Evolutionary conservation across 1,140 invertebrate species (phyloP), one percentile per base, ranked within the genome.

Genomic region (Brachionus rubens): DNA sequence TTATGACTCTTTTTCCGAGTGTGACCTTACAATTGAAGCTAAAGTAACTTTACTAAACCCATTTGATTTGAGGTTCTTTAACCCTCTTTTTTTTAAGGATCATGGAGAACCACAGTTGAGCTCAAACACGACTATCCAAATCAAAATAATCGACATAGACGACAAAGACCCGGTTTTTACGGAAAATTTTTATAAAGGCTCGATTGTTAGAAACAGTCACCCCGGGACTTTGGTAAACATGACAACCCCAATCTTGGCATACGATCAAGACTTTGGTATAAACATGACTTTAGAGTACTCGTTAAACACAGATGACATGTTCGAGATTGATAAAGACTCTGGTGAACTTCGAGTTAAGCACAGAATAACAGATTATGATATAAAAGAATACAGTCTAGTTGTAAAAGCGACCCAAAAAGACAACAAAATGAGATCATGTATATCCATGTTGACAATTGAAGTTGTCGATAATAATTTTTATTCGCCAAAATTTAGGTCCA

Each of bases 81-180:
- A 28, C 16, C 10, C 26, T 54, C 3, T 0, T 52, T 65, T 9
- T 28, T 50, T 26, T 24, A 28, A 72, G 68, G 68, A 72, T 14
- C 46, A 72, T 16, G 68, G 68, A 3, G 46, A 50, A 30, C 68
- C 68, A 50, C 46, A 1, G 7, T n/a, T 72, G 3, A 48, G 50
- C 24, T 40, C 46, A 36, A n/a, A 54, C 33, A 54, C 50, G 14
- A 72, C 28, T 16, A 50, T 72, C 19, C 10, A 48, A 50, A 54
- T 72, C 9, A 30, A 30, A 10, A 16, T 72, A 5, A 72, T 72
- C 28, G 68, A 72, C 2, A 72, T 72, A 19, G 68, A 72, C 30
- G 68, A 72, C 46, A 72, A 72, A 54, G 68, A 72, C 41, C 68
- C 68, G 26, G 28, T 54, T 10, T 72, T 72, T 24, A 48, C 28